phyloP scores from a whole-genome alignment of 2,888 invertebrate genomes.

The Copidosoma aretas region DNA sequence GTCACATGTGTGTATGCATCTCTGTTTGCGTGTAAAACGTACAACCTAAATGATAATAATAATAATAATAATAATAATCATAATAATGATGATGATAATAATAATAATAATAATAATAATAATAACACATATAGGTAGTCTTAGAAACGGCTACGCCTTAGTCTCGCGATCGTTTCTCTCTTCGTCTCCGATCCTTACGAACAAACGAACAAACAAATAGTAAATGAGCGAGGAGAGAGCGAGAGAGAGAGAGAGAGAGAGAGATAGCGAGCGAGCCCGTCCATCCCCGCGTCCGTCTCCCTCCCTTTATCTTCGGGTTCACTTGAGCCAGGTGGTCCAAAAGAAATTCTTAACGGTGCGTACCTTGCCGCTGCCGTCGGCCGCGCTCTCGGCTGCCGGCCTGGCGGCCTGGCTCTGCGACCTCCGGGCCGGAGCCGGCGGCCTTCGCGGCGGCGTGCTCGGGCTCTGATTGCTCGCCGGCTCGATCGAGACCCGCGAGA shows the following conservation, averaged over 20 bases:
- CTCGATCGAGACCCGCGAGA: slow-evolving; percentile 52
- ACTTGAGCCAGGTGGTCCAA: slow-evolving; percentile 74
- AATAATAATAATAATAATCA: neutral
- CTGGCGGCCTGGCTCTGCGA: slow-evolving; percentile 58
- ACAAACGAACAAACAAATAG: too few relatives aligned
- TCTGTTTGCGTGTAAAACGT: neutral
- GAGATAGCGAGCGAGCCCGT: too few relatives aligned
- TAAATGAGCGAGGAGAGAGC: slow-evolving; percentile 47
- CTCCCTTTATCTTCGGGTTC: slow-evolving; percentile 12
- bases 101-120: too few relatives aligned
- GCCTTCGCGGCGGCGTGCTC: slow-evolving; percentile 55
- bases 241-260: too few relatives aligned
- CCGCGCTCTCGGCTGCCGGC: neutral
- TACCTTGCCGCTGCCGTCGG: slow-evolving; percentile 68
- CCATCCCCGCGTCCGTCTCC: slow-evolving; percentile 10
- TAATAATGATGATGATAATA: too few relatives aligned
- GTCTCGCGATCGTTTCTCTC: too few relatives aligned
- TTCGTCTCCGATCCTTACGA: too few relatives aligned
- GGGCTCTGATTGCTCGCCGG: slow-evolving; percentile 51
- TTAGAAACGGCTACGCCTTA: too few relatives aligned
- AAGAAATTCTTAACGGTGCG: slow-evolving; percentile 73
- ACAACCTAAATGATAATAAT: neutral
- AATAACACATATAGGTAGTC: too few relatives aligned
- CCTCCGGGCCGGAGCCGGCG: slow-evolving; percentile 61
- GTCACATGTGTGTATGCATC: neutral